Base-by-base conservation (phyloP, 2,113 vertebrate genomes). In the Plestiodon gilberti region DNA sequence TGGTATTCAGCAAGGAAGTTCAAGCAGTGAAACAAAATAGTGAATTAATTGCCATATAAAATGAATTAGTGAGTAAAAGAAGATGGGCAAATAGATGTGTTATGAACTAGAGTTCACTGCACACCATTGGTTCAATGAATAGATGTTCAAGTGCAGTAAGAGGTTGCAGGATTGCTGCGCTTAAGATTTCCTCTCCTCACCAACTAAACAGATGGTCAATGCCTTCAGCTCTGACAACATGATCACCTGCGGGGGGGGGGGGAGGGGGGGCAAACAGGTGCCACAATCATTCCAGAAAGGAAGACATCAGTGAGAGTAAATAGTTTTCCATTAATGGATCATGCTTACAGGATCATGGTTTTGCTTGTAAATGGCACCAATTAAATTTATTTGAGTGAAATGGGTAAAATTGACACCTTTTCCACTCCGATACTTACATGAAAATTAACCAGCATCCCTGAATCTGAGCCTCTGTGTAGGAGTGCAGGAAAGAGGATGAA, bases 11-110 rank as follows among this genome's bases (percentile, higher is more conserved):
- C 61, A 88, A 90, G 74, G 25, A 78, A 88, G 70, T 70, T 55
- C 79, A 90, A 43, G 85, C 85, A 69, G 85, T 81, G 87, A 94
- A 94, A 91, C 82, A 93, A 92, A 92, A 90, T 80, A 84, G 85
- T 77, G 88, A 91, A 90, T 87, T 92, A 86, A 92, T 90, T 74
- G 67, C 4, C 3, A 86, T 84, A 92, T 88, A 83, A 87, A 43
- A 65, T 61, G 1, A 71, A 74, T 81, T 83, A 75, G 10, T 13
- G 91, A 82, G n/a, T 55, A 82, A 91, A 23, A 81, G 55, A 91
- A 90, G 55, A 74, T 0, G 83, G 89, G 89, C 55, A 89, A 94
- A 93, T 73, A 93, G 81, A 88, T 75, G 61, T 74, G 40, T 77
- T 86, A 85, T 62, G 23, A 86, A n/a, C 10, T 81, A 48, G 89